phyloP scores from a whole-genome alignment of 2,888 invertebrate genomes.

The Nasonovia ribisnigri region DNA sequence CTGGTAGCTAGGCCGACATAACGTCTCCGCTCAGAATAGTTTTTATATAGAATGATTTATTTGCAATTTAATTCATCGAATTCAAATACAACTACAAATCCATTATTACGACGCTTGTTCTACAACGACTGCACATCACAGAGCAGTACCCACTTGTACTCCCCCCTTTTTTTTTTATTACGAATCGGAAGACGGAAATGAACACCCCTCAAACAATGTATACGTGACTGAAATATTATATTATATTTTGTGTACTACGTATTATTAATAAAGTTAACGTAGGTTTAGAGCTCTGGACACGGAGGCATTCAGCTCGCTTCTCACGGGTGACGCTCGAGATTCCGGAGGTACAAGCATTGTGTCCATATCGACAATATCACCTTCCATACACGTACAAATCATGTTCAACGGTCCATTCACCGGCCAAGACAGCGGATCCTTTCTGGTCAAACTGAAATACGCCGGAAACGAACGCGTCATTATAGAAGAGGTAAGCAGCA shows the following conservation, averaged over 20 bases:
- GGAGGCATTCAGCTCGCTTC: conserved; percentile 84
- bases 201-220: not conserved
- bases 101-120: no score
- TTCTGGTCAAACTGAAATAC: conserved; percentile 79
- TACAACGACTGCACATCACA: no score
- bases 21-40: no score
- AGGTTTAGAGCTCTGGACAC: conserved; percentile 83
- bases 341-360: conserved; percentile 85
- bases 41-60: no score
- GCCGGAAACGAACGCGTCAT: conserved; percentile 81
- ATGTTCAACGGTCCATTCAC: conserved; percentile 82
- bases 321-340: conserved; percentile 74
- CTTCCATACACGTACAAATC: conserved; percentile 84
- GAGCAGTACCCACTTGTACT: no score
- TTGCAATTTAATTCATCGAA: no score
- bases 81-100: no score
- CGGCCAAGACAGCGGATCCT: conserved; percentile 74
- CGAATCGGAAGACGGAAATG: no score
- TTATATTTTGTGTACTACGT: not conserved
- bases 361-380: conserved; percentile 81
- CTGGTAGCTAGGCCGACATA: no score
- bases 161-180: no score
- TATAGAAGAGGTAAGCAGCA: conserved; percentile 77
- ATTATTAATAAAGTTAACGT: conserved; percentile 16
- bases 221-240: not conserved